Conservation (phyloP, 2,888 invertebrate species). For the Harpalus rubripes region DNA sequence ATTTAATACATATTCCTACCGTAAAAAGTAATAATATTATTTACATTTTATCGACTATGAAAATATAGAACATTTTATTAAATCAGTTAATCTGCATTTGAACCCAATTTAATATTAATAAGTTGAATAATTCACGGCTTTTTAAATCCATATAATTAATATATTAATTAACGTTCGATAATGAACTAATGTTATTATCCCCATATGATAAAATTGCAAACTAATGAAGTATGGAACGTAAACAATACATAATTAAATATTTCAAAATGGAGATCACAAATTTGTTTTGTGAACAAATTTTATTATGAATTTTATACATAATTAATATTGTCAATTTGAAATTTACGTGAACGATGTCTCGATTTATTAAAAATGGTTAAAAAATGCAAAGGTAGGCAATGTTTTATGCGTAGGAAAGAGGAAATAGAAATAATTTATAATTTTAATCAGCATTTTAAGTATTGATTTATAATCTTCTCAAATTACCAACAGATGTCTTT, state of each 20-base stretch:
- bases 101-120: slow-evolving; percentile 28
- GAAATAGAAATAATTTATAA: background rate
- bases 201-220: slow-evolving; percentile 41
- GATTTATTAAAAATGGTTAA: background rate
- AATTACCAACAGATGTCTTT: slow-evolving; percentile 1
- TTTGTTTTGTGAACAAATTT: slow-evolving; percentile 21
- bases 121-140: slow-evolving; percentile 8
- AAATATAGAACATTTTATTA: slow-evolving; percentile 7
- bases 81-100: slow-evolving; percentile 8
- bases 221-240: slow-evolving; percentile 52
- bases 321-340: slow-evolving; percentile 36
- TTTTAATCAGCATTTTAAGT: slow-evolving; percentile 7
- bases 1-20: background rate
- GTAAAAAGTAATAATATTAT: slow-evolving; percentile 1
- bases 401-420: too few relatives aligned
- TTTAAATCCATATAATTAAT: slow-evolving; percentile 35
- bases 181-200: slow-evolving; percentile 57
- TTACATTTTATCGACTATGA: background rate
- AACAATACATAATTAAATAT: slow-evolving; percentile 56
- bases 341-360: background rate
- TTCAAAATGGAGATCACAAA: slow-evolving; percentile 43
- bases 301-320: slow-evolving; percentile 45
- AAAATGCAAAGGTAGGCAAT: background rate
- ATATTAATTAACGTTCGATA: slow-evolving; percentile 53
- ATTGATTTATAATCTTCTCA: slow-evolving; percentile 13